A percentile compares a stretch with the other conserved stretches of the same genome.
Evolutionary conservation across 2,888 invertebrate genomes (phyloP).

Genomic region (Synanthedon tipuliformis): DNA sequence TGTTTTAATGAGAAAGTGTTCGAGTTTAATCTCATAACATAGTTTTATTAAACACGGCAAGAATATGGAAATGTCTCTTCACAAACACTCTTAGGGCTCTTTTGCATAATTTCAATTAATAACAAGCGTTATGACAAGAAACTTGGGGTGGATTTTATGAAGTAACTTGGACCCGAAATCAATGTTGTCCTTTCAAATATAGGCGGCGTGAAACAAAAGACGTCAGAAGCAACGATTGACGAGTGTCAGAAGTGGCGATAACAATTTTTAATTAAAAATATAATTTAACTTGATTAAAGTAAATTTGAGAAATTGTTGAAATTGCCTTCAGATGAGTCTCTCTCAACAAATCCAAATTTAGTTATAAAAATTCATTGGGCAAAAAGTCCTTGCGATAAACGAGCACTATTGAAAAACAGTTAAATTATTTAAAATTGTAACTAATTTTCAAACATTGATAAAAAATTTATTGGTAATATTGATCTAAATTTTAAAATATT

Average conservation of each 20-base stretch:
- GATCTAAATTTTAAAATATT: no score
- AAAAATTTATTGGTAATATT: no score
- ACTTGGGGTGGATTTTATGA: conserved; percentile 22
- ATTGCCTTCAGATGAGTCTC: no score
- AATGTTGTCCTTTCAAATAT: conserved; percentile 32
- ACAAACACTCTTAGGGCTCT: conserved; percentile 11
- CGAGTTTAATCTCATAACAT: neutral
- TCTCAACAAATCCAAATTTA: no score
- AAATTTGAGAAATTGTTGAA: no score
- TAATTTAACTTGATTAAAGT: no score
- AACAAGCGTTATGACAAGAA: conserved; percentile 34
- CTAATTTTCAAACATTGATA: no score
- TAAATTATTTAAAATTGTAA: no score
- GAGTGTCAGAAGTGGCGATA: neutral
- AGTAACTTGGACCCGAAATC: conserved; percentile 17
- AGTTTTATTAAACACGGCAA: neutral
- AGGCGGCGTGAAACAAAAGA: neutral
- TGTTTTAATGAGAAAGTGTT: neutral
- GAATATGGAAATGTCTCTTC: conserved; percentile 10
- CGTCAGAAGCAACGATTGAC: neutral
- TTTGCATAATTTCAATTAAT: conserved; percentile 58
- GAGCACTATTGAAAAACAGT: no score
- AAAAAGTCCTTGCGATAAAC: no score
- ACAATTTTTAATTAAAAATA: neutral
- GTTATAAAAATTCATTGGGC: no score